Evolutionary conservation across 2,888 invertebrate species (phyloP), one percentile per base, ranked within the genome.

Genomic region (Aleiodes alternator): DNA sequence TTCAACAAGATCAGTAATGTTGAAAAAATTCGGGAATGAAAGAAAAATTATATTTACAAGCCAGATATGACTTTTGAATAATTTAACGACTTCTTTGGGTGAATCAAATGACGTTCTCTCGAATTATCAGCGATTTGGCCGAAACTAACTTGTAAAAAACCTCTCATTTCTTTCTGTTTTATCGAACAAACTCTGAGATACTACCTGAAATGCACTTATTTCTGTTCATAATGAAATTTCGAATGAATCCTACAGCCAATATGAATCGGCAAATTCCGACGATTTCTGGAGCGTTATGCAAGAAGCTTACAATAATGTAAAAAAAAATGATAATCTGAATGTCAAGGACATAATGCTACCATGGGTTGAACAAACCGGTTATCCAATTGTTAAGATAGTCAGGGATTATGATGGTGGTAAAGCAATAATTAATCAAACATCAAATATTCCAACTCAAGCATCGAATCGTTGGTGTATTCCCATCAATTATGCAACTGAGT

Each of bases 331-430:
- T 16, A 90, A 90, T 55, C 88, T 90, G 70, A 57, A 87, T 14
- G 77, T 82, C 29, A 80, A 78, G 53, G 76, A 77, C 7, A 72
- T 83, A 8, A 84, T 85, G 82, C 69, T 75, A 4, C 75, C 89
- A 1, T 92, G 91, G 91, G 90, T 91, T 0, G 84, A 90, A 51
- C 91, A 91, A 81, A 87, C 87, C 73, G 90, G 90, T 4, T 90
- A 86, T 81, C 91, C 90, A 0, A 81, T 90, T 1, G 78, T 90
- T 8, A 87, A 84, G 34, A 87, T 90, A 0, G 81, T 82, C 11
- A 81, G 84, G 59, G 73, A 86, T 76, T 86, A 85, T 68, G 69
- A 77, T 5, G 80, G 77, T 8, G 80, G 80, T 14, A 73, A 64
- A 34, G 73, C 79, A 4, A 72, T 76, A 3, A 56, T 84, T 38